These are phyloP conservation scores for Mya arenaria DNA, from an alignment of 1,140 invertebrate species.

Conservation along the genomic window DNA sequence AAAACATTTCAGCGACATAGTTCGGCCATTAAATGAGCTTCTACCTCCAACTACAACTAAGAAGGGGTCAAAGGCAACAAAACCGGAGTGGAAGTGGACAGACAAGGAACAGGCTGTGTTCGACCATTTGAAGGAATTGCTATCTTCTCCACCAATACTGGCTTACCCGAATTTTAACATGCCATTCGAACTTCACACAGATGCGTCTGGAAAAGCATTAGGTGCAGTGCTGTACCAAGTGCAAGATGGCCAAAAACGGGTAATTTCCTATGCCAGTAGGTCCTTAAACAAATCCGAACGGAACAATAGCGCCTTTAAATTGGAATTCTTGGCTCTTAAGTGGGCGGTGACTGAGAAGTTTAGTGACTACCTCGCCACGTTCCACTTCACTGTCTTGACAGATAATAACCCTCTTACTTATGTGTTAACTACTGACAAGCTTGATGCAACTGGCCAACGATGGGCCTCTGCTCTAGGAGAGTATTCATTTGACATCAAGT, in stretches of 20 bases:
- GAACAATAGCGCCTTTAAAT: background rate
- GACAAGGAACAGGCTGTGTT: background rate
- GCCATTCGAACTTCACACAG: background rate
- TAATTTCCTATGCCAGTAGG: background rate
- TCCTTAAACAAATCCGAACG: background rate
- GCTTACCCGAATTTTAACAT: background rate
- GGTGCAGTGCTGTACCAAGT: background rate
- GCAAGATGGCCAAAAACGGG: background rate
- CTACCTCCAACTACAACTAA: background rate
- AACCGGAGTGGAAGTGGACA: background rate
- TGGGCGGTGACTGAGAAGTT: background rate
- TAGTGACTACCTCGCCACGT: background rate
- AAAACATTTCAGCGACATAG: background rate
- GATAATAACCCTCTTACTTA: background rate
- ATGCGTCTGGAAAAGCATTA: background rate
- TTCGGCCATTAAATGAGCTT: background rate
- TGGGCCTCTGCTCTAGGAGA: conserved; percentile 42
- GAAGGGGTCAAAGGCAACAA: background rate
- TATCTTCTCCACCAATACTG: background rate
- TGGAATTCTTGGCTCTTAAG: background rate
- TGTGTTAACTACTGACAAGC: background rate
- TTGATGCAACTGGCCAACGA: conserved; percentile 32
- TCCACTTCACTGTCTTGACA: background rate
- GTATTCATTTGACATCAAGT: background rate
- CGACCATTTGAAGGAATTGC: background rate